These are phyloP conservation scores for Tympanoctomys barrerae DNA, from an alignment of 2,797 vertebrate species.

Conservation along the genomic window DNA sequence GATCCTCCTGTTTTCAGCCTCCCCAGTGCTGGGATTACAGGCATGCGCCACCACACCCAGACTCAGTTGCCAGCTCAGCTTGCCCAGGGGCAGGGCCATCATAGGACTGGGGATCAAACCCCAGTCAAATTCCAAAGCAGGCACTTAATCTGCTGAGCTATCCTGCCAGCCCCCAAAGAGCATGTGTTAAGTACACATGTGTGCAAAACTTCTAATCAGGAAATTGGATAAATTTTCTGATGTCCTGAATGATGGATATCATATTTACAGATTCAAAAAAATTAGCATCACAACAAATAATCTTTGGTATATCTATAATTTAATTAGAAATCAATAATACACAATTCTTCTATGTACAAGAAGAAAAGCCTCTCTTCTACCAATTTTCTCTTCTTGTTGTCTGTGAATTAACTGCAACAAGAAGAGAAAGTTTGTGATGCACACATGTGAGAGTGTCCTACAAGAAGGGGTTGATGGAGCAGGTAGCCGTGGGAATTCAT, in stretches of 20 bases:
- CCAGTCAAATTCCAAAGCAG: no score
- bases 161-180: neutral
- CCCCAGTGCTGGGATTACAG: no score
- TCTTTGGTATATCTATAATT: slow-evolving; percentile 18
- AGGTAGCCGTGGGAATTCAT: neutral
- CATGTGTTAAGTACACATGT: neutral
- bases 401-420: slow-evolving; percentile 12
- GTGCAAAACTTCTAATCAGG: neutral
- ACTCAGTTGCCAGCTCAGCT: no score
- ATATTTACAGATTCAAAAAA: slow-evolving; percentile 4
- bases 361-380: neutral
- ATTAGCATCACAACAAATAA: neutral
- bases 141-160: no score
- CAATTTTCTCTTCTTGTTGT: neutral
- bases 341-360: neutral
- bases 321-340: slow-evolving; percentile 13
- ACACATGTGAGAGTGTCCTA: neutral
- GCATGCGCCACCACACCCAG: no score
- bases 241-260: neutral
- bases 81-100: no score
- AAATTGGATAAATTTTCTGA: neutral
- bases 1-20: no score
- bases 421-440: neutral
- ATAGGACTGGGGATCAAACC: no score
- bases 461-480: neutral